These are phyloP conservation scores for Cabera pusaria DNA, from an alignment of 2,888 invertebrate species.

Conservation along the genomic window DNA sequence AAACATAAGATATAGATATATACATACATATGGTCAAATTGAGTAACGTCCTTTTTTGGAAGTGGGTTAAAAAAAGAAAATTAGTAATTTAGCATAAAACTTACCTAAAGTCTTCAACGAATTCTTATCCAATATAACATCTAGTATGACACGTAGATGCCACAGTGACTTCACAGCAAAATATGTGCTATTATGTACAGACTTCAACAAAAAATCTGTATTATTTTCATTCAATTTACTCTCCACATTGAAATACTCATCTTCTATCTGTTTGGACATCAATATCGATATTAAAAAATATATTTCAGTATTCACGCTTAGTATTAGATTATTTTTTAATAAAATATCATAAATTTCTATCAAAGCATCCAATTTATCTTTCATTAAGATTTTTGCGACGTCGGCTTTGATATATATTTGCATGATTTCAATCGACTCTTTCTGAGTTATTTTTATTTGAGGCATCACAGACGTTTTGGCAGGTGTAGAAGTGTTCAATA, in stretches of 20 bases:
- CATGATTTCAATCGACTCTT: conserved; percentile 47
- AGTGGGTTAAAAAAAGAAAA: not conserved
- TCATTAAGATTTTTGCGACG: conserved; percentile 68
- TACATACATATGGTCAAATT: too few relatives aligned
- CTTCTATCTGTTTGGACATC: conserved; percentile 72
- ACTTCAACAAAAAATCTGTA: conserved; percentile 63
- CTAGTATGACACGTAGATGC: conserved; percentile 80
- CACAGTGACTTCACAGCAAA: conserved; percentile 88
- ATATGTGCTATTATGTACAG: conserved; percentile 88
- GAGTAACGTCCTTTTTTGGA: too few relatives aligned
- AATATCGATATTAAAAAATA: conserved; percentile 87
- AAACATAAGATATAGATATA: too few relatives aligned
- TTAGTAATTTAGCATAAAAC: too few relatives aligned
- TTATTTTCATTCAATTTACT: conserved; percentile 43
- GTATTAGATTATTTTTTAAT: conserved; percentile 83
- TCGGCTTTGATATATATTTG: conserved; percentile 63
- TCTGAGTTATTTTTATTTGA: conserved; percentile 60
- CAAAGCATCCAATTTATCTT: conserved; percentile 79
- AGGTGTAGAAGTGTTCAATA: conserved; percentile 54
- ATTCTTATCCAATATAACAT: conserved; percentile 83
- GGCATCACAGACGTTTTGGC: conserved; percentile 49
- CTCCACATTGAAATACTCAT: conserved; percentile 51
- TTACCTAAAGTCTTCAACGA: conserved; percentile 80
- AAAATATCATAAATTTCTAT: conserved; percentile 83
- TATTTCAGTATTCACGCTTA: conserved; percentile 87